Conservation (phyloP, 1,140 invertebrate species). For the Aphelenchoides fujianensis region DNA sequence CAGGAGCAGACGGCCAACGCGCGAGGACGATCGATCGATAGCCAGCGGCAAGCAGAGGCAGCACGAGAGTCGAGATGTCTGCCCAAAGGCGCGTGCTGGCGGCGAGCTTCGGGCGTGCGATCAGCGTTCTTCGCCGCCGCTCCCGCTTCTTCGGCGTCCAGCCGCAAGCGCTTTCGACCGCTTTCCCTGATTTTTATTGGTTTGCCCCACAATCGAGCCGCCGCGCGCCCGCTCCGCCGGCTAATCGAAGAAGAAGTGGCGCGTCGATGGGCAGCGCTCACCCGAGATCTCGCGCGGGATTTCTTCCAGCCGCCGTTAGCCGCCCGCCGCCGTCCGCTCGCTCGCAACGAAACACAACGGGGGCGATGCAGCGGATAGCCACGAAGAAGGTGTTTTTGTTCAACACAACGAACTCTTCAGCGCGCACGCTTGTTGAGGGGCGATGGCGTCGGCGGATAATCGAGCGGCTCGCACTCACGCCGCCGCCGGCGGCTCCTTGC, state of each 20-base stretch:
- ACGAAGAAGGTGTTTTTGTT: slow-evolving; percentile 1
- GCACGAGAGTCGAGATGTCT: no score
- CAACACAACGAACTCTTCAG: not conserved
- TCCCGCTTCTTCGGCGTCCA: no score
- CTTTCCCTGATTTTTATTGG: slow-evolving; percentile 5
- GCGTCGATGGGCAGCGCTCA: not conserved
- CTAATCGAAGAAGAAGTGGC: not conserved
- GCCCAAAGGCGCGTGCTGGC: no score
- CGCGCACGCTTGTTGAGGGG: not conserved
- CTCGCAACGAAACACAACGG: no score
- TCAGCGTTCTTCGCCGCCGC: no score
- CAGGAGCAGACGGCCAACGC: no score
- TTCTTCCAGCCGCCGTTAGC: not conserved
- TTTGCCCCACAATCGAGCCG: slow-evolving; percentile 2
- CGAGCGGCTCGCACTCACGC: not conserved
- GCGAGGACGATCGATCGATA: no score
- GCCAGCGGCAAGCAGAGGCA: no score
- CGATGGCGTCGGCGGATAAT: not conserved
- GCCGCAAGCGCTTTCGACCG: no score
- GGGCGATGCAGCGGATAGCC: no score
- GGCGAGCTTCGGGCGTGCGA: no score
- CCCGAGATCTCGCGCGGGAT: not conserved
- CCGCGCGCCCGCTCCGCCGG: no score
- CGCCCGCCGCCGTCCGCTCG: not conserved
- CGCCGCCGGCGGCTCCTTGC: not conserved